Conservation (phyloP, 1,140 invertebrate genomes). For the Pseudobourletiella spinata region DNA sequence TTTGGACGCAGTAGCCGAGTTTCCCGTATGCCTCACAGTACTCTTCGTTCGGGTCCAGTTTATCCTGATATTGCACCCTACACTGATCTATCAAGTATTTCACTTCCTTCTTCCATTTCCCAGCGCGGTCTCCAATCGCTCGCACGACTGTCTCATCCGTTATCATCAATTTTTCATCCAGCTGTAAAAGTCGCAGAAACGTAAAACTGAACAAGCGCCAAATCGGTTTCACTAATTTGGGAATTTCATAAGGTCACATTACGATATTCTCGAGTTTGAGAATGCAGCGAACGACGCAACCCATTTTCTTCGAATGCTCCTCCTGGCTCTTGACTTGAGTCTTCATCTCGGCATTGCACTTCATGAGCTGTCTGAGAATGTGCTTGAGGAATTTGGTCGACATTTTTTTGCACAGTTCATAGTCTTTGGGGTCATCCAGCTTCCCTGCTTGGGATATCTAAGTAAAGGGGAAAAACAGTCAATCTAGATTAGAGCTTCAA, state of each 20-base stretch:
- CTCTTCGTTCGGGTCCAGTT: not conserved
- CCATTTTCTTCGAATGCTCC: slow-evolving; percentile 3
- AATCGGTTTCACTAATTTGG: not conserved
- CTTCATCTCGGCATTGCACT: not conserved
- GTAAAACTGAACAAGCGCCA: not conserved
- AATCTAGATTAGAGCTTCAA: no score
- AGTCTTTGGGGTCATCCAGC: not conserved
- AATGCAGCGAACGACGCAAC: not conserved
- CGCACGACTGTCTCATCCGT: not conserved
- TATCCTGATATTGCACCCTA: not conserved
- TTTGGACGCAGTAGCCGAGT: not conserved
- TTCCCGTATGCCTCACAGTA: not conserved
- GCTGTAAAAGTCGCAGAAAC: not conserved
- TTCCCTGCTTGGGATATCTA: not conserved
- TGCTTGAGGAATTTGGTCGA: not conserved
- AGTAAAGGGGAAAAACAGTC: no score
- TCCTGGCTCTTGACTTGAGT: not conserved
- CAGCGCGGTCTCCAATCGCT: not conserved
- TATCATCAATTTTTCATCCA: not conserved
- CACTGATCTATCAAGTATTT: not conserved
- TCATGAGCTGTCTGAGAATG: not conserved
- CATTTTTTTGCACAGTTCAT: not conserved
- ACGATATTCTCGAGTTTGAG: not conserved
- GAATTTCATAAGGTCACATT: not conserved
- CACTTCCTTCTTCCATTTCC: not conserved